A percentile compares a stretch with the other conserved stretches of the same genome.
These are phyloP conservation scores for Muntiacus muntjak DNA, from an alignment of 2,113 vertebrate species.

Conservation along the genomic window DNA sequence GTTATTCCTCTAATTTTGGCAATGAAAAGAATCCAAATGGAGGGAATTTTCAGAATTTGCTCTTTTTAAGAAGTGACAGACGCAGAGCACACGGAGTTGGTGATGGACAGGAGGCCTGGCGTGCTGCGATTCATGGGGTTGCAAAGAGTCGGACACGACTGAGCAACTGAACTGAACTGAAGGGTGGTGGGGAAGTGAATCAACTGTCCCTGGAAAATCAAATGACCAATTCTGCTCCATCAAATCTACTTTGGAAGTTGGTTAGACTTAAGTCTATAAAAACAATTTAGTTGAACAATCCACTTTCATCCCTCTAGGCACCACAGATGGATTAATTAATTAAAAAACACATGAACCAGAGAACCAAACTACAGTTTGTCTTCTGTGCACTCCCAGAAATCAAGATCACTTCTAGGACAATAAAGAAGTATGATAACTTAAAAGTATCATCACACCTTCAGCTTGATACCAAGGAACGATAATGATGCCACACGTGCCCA, in stretches of 20 bases:
- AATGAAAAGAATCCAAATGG: conserved; percentile 22
- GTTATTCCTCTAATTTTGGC: background rate
- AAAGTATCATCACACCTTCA: background rate
- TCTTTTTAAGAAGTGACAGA: background rate
- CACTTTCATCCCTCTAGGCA: background rate
- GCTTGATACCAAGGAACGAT: background rate
- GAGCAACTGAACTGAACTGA: too few relatives aligned
- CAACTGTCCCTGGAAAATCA: background rate
- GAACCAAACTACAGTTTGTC: background rate
- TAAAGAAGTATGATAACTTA: background rate
- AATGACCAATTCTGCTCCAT: background rate
- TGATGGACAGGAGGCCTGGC: too few relatives aligned
- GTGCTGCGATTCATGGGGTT: too few relatives aligned
- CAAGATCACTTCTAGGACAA: background rate
- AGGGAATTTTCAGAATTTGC: background rate
- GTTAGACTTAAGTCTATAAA: conserved; percentile 21
- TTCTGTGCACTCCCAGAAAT: background rate
- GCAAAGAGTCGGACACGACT: too few relatives aligned
- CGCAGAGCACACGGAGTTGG: background rate
- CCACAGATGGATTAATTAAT: background rate
- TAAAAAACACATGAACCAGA: background rate
- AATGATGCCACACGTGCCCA: background rate
- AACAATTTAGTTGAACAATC: background rate
- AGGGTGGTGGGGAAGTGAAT: background rate
- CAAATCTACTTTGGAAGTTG: background rate